Conservation (phyloP, 1,140 invertebrate genomes). For the Eubasilissa regina region DNA sequence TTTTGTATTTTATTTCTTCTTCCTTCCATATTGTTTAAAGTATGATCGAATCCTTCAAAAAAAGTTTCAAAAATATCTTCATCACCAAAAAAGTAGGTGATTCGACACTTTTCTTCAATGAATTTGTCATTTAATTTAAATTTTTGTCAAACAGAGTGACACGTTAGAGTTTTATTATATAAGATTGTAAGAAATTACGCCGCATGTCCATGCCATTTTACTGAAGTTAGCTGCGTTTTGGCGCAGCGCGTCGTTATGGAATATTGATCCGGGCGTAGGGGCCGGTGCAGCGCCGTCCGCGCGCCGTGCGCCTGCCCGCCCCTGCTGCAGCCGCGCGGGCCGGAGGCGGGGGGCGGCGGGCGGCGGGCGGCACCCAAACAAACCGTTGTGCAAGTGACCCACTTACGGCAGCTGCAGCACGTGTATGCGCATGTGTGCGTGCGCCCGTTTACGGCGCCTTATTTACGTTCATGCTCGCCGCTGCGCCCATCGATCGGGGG, state of each 20-base stretch:
- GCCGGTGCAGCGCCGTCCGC: background rate
- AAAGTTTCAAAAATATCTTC: no score
- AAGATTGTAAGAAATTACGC: background rate
- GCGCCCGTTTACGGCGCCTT: conserved; percentile 30
- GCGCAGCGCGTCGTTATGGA: conserved; percentile 11
- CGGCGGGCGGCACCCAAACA: conserved; percentile 45
- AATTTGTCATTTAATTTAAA: no score
- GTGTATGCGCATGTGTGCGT: conserved; percentile 9
- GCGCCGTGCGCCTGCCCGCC: background rate
- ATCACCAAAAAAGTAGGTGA: no score
- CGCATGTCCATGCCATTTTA: background rate
- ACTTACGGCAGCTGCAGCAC: conserved; percentile 20
- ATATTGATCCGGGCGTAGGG: conserved; percentile 27
- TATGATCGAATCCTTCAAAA: no score
- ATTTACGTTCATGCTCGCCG: conserved; percentile 20
- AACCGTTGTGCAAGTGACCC: conserved; percentile 54
- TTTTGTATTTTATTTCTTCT: no score
- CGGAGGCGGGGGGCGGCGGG: conserved; percentile 7
- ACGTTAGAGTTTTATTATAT: no score
- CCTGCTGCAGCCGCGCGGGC: background rate
- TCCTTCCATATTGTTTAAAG: no score
- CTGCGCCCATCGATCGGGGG: conserved; percentile 13
- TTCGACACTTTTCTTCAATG: no score
- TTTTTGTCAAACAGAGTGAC: no score
- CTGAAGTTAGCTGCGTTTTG: background rate